These are phyloP conservation scores for Apomyelois bistriatella DNA, from an alignment of 2,888 invertebrate species.

Conservation along the genomic window DNA sequence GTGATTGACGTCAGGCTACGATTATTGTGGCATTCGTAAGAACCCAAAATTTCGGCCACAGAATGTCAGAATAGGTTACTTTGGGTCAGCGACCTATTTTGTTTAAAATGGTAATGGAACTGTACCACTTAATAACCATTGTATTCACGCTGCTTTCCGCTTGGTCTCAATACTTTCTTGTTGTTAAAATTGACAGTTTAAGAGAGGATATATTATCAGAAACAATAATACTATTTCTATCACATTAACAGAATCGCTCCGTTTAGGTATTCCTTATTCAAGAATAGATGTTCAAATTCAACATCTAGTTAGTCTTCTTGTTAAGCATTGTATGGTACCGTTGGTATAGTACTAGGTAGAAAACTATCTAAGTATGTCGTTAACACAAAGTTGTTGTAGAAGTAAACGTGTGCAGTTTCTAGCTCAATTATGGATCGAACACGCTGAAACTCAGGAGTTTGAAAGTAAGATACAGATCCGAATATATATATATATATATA, in stretches of 20 bases:
- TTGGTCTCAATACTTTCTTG: no score
- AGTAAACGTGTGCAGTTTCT: slow-evolving; percentile 1
- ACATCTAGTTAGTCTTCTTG: neutral
- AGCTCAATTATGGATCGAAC: neutral
- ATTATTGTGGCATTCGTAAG: slow-evolving; percentile 49
- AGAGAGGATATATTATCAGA: no score
- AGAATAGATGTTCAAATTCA: neutral
- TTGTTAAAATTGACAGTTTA: no score
- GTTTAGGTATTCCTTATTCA: neutral
- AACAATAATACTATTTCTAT: no score
- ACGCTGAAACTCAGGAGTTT: neutral
- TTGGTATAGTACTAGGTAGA: neutral
- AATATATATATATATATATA: neutral
- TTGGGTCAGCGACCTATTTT: slow-evolving; percentile 9
- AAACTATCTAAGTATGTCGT: neutral
- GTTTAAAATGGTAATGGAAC: no score
- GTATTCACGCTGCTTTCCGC: no score
- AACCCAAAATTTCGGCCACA: slow-evolving; percentile 48
- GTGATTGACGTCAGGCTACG: slow-evolving; percentile 66
- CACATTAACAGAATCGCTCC: no score
- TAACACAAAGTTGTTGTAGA: neutral
- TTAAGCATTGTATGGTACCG: neutral
- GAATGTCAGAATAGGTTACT: slow-evolving; percentile 31
- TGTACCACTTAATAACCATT: no score
- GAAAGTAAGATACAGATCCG: neutral